Percentiles rank a stretch among this genome's conserved stretches.
Evolutionary conservation across 2,888 invertebrate genomes (phyloP).

Genomic region (Phania funesta): DNA sequence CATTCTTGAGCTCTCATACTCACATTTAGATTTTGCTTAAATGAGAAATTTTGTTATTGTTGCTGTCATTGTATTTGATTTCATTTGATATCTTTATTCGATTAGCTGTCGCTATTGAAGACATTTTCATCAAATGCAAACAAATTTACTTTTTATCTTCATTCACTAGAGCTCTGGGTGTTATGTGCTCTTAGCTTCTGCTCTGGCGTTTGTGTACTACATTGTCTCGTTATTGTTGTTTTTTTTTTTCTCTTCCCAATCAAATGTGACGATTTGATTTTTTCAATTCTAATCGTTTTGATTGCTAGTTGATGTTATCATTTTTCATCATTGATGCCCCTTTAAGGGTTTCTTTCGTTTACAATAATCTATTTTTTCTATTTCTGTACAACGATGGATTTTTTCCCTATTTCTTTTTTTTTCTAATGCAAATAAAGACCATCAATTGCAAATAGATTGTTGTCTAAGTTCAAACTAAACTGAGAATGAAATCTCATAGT

Average conservation of each 20-base stretch:
- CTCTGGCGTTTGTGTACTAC: background rate
- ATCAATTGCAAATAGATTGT: slow-evolving; percentile 48
- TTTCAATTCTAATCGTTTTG: slow-evolving; percentile 59
- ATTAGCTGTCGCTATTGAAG: background rate
- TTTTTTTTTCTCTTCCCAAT: background rate
- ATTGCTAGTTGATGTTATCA: slow-evolving; percentile 64
- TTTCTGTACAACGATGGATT: slow-evolving; percentile 13
- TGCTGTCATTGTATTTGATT: background rate
- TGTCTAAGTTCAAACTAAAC: slow-evolving; percentile 23
- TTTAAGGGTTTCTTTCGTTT: slow-evolving; percentile 37
- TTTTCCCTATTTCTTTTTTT: background rate
- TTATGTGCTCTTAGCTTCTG: background rate
- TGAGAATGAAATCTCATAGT: slow-evolving; percentile 1
- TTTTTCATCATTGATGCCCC: slow-evolving; percentile 61
- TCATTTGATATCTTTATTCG: slow-evolving; percentile 23
- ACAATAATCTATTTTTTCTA: background rate
- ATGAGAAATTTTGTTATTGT: too few species aligned
- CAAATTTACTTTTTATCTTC: slow-evolving; percentile 11
- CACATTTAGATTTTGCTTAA: background rate
- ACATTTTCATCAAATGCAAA: slow-evolving; percentile 1
- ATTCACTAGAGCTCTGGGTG: background rate
- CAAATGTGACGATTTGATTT: slow-evolving; percentile 56
- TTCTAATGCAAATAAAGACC: slow-evolving; percentile 5
- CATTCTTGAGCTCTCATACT: background rate
- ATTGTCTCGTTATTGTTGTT: background rate